A percentile compares a stretch with the other conserved stretches of the same genome.
Conservation (phyloP, 1,140 invertebrate genomes). For the Psix sp. region DNA sequence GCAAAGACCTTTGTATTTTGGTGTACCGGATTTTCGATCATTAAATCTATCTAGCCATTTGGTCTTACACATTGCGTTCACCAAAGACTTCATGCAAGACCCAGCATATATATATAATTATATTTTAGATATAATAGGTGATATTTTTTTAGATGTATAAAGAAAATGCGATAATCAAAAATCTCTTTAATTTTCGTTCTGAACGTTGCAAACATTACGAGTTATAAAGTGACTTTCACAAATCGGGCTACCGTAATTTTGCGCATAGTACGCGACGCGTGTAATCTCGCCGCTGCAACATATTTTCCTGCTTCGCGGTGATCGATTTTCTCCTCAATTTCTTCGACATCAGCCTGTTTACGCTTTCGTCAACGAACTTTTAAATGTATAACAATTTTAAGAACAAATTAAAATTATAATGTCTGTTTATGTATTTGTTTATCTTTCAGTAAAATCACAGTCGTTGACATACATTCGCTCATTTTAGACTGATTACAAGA, state of each 20-base stretch:
- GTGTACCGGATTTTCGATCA: too few species aligned
- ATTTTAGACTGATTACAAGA: too few species aligned
- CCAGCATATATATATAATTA: too few species aligned
- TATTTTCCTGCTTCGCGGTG: constrained; percentile 15
- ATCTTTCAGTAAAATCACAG: too few species aligned
- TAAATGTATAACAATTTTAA: constrained; percentile 3
- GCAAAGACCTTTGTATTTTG: too few species aligned
- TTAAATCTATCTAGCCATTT: too few species aligned
- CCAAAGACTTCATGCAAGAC: too few species aligned
- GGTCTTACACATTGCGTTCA: too few species aligned
- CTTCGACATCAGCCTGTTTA: constrained; percentile 35
- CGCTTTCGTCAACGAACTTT: constrained; percentile 1
- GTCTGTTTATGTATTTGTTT: neutral
- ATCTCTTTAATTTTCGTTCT: constrained; percentile 62
- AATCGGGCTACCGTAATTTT: constrained; percentile 39
- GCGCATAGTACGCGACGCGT: constrained; percentile 24
- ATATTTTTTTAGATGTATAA: too few species aligned
- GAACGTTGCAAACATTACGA: constrained; percentile 61
- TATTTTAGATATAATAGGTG: too few species aligned
- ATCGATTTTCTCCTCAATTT: constrained; percentile 42
- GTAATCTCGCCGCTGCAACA: constrained; percentile 23
- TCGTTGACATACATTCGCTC: too few species aligned
- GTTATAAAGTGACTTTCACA: constrained; percentile 54
- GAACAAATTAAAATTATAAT: constrained; percentile 18
- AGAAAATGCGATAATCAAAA: constrained; percentile 59